Conservation (phyloP, 1,140 invertebrate species). For the Littorina saxatilis region DNA sequence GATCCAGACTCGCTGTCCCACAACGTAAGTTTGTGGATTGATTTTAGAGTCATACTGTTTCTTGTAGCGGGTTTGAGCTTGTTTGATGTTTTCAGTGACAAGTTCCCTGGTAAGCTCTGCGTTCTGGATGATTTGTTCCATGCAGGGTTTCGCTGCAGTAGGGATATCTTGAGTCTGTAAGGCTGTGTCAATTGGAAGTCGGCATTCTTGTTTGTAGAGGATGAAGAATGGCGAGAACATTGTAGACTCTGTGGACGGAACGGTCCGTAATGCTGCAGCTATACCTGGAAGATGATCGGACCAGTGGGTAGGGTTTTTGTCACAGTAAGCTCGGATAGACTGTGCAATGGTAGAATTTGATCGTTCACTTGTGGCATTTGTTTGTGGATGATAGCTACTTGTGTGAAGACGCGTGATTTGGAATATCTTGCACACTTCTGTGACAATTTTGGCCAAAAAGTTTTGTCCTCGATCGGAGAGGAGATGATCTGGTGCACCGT, state of each 20-base stretch:
- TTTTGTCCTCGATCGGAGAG: conserved; percentile 4
- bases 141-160: neutral
- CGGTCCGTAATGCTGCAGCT: neutral
- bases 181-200: neutral
- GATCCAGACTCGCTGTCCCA: neutral
- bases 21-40: neutral
- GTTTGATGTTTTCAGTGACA: neutral
- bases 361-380: neutral
- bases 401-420: conserved; percentile 17
- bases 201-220: conserved; percentile 9
- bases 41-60: neutral
- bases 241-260: neutral
- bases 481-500: conserved; percentile 3
- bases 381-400: neutral
- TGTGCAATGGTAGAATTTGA: conserved; percentile 2
- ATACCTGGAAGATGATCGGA: neutral
- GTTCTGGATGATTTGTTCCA: conserved; percentile 5
- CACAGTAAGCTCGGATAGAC: neutral
- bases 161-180: neutral
- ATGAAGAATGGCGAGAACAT: conserved; percentile 2
- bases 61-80: neutral
- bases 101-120: neutral
- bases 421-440: neutral
- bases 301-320: neutral
- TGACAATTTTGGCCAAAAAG: conserved; percentile 8